Evolutionary conservation across 2,888 invertebrate genomes (phyloP).

Genomic region (Pammene fasciana): DNA sequence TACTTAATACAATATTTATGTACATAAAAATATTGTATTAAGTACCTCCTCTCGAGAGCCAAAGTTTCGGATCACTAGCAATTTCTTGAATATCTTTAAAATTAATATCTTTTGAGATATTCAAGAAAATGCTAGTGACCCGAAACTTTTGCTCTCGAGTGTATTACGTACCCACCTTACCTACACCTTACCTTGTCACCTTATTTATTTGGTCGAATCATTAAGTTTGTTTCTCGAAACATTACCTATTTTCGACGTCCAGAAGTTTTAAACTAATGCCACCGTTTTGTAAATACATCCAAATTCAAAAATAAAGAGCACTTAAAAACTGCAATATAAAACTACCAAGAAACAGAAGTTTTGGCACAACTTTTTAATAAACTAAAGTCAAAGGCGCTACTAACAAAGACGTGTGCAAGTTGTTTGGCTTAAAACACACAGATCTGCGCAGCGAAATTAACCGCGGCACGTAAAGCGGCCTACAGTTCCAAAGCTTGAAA

Average conservation of each 20-base stretch:
- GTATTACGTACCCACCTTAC: too few relatives aligned
- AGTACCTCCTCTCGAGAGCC: too few relatives aligned
- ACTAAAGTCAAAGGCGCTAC: constrained; percentile 48
- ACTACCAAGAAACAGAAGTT: constrained; percentile 39
- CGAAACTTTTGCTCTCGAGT: too few relatives aligned
- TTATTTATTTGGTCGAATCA: too few relatives aligned
- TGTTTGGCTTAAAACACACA: constrained; percentile 11
- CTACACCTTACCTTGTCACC: too few relatives aligned
- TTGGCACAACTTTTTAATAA: constrained; percentile 47
- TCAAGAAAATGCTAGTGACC: too few relatives aligned
- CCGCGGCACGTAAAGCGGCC: background rate
- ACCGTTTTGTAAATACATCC: constrained; percentile 4
- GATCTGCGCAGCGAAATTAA: background rate
- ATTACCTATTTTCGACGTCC: background rate
- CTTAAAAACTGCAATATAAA: constrained; percentile 12
- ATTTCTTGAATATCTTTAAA: too few relatives aligned
- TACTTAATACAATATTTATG: too few relatives aligned
- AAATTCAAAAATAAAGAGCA: constrained; percentile 6
- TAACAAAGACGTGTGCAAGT: constrained; percentile 51
- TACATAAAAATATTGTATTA: too few relatives aligned
- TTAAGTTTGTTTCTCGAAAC: background rate
- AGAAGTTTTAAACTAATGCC: background rate
- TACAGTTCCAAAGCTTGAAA: too few relatives aligned
- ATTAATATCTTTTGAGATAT: too few relatives aligned
- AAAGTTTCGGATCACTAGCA: too few relatives aligned